Evolutionary conservation across 2,888 invertebrate genomes (phyloP), one percentile per base, ranked within the genome.

Genomic region (Galerucella nymphaeae): DNA sequence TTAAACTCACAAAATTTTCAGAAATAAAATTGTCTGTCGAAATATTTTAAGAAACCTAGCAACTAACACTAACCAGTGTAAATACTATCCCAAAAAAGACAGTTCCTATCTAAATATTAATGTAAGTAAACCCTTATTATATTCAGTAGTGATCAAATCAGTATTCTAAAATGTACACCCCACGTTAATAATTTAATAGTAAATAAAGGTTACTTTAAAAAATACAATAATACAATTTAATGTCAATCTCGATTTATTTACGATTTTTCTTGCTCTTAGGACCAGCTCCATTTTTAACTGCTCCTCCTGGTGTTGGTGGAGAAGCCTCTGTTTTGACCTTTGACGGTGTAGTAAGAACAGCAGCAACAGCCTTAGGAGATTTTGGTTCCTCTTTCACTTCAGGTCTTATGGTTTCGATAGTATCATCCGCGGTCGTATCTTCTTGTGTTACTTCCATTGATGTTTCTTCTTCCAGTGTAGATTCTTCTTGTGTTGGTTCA

Each of bases 391-490:
- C 82, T n/a, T 77, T 77, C 14, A 77, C 81, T 45, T 78, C 80
- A 16, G 87, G 83, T 16, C 85, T 86, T 18, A 87, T 86, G 59
- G 87, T 85, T 14, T 87, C 88, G 59, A 78, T 79, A 83, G 88
- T 88, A 71, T 88, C 88, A 41, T 73, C 69, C 5, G 58, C n/a
- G 48, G 66, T 62, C 48, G 72, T 73, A 1, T 75, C 75, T 8
- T 74, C 75, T 50, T 73, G 72, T 42, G 57, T 67, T 23, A 74
- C 67, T 23, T 73, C 76, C 66, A 79, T 79, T 82, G 88, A 88
- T 72, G 88, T 88, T 2, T 77, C 75, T 16, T 74, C 87, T 45
- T 87, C 87, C 71, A 85, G 84, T 4, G 82, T 84, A 41, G 70
- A 57, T 68, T 85, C 81, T 59, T 84, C 84, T 68, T 84, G 82